phyloP scores from a whole-genome alignment of 2,888 invertebrate species.

The Icerya purchasi region DNA sequence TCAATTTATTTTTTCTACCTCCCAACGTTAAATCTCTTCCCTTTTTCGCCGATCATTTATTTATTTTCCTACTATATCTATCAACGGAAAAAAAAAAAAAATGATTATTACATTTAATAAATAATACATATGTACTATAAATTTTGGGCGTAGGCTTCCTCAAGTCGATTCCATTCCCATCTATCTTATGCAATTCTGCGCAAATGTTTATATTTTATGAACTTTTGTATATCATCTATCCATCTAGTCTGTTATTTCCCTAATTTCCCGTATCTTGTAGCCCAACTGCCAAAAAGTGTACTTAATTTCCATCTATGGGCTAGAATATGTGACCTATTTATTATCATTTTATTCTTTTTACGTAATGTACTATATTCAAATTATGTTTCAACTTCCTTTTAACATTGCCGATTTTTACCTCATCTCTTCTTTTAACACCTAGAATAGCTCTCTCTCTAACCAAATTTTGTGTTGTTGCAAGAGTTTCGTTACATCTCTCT shows the following conservation, averaged over 20 bases:
- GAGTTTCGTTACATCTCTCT: not conserved
- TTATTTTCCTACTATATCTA: too few relatives aligned
- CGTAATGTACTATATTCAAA: not conserved
- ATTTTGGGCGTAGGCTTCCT: not conserved
- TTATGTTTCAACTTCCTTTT: not conserved
- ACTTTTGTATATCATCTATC: not conserved
- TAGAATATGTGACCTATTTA: not conserved
- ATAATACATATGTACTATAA: too few relatives aligned
- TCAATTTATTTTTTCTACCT: too few relatives aligned
- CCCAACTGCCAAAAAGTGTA: not conserved
- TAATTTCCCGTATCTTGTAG: not conserved
- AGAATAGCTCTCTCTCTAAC: not conserved
- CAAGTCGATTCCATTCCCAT: not conserved
- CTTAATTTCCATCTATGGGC: not conserved
- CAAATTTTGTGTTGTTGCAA: not conserved
- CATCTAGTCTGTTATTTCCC: not conserved
- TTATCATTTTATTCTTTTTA: not conserved
- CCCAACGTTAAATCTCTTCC: too few relatives aligned
- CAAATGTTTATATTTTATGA: not conserved
- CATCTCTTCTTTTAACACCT: not conserved
- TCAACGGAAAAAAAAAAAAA: too few relatives aligned
- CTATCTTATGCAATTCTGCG: not conserved
- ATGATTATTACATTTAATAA: too few relatives aligned
- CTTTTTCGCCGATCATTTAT: too few relatives aligned
- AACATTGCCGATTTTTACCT: not conserved